Evolutionary conservation across 1,140 invertebrate species (phyloP).

Genomic region (Camponotus pennsylvanicus): DNA sequence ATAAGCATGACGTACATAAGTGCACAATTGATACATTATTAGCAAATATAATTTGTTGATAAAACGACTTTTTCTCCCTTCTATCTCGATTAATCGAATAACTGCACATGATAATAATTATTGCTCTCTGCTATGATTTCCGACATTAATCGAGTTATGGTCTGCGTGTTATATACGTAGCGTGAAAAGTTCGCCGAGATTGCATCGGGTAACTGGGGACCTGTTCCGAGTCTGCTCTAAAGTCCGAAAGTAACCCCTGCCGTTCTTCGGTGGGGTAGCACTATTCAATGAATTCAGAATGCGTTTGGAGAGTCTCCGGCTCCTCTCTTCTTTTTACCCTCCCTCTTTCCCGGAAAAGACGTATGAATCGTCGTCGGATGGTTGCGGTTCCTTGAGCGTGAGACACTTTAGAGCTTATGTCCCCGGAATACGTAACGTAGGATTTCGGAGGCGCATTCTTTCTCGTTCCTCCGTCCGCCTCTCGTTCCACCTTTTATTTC

Average conservation of each 20-base stretch:
- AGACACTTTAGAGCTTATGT: constrained; percentile 82
- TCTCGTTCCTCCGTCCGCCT: constrained; percentile 62
- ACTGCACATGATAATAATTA: constrained; percentile 5
- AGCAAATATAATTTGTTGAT: too few relatives aligned
- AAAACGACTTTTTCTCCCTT: too few relatives aligned
- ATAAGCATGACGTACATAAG: too few relatives aligned
- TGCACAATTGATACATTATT: too few relatives aligned
- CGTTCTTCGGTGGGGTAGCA: constrained; percentile 40
- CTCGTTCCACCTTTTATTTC: constrained; percentile 31
- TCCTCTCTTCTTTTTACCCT: constrained; percentile 66
- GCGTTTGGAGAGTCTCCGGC: constrained; percentile 75
- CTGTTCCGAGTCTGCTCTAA: constrained; percentile 37
- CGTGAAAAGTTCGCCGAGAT: background rate
- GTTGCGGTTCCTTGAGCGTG: constrained; percentile 78
- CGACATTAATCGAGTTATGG: background rate
- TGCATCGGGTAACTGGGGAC: constrained; percentile 27
- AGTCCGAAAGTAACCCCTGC: constrained; percentile 66
- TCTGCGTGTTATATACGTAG: background rate
- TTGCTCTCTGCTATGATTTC: background rate
- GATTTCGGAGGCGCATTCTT: constrained; percentile 77
- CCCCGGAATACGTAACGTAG: constrained; percentile 80
- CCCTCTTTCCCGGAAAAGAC: constrained; percentile 76
- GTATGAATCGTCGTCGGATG: constrained; percentile 82
- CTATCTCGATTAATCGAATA: background rate
- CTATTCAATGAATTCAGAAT: constrained; percentile 77